Conservation (phyloP, 2,888 invertebrate genomes). For the Amiota minor region DNA sequence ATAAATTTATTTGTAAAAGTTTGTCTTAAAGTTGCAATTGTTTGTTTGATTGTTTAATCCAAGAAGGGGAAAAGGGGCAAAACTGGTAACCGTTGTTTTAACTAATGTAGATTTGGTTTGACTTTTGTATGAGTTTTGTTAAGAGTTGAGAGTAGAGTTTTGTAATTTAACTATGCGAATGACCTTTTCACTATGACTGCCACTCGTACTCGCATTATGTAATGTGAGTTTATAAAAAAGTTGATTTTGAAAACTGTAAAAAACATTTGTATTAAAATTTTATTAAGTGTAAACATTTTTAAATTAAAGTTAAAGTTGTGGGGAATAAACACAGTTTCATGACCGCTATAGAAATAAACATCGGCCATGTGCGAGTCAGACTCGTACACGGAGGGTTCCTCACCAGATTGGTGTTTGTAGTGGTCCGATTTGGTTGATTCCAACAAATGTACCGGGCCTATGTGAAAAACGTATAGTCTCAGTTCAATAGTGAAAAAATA, state of each 20-base stretch:
- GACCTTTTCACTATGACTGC: background rate
- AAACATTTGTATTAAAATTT: too few relatives aligned
- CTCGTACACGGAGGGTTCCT: too few relatives aligned
- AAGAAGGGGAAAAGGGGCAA: background rate
- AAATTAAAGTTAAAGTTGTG: too few relatives aligned
- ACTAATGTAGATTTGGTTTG: conserved; percentile 16
- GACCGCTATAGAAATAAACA: too few relatives aligned
- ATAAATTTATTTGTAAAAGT: conserved; percentile 31
- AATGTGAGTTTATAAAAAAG: background rate
- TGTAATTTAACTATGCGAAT: conserved; percentile 6
- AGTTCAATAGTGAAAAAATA: too few relatives aligned
- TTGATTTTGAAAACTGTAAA: background rate
- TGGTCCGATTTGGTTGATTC: too few relatives aligned
- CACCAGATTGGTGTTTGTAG: too few relatives aligned
- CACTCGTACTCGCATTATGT: background rate
- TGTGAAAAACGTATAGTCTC: too few relatives aligned
- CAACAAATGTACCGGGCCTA: too few relatives aligned
- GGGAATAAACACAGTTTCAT: too few relatives aligned
- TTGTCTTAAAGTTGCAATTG: conserved; percentile 7
- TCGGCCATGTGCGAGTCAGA: too few relatives aligned
- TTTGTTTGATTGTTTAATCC: background rate
- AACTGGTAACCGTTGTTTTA: background rate
- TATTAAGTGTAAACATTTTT: too few relatives aligned
- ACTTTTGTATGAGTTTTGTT: background rate
- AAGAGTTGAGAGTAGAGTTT: conserved; percentile 1